A percentile compares a stretch with the other conserved stretches of the same genome.
Evolutionary conservation across 1,140 invertebrate genomes (phyloP).

Genomic region (Cyclargus thomasi): DNA sequence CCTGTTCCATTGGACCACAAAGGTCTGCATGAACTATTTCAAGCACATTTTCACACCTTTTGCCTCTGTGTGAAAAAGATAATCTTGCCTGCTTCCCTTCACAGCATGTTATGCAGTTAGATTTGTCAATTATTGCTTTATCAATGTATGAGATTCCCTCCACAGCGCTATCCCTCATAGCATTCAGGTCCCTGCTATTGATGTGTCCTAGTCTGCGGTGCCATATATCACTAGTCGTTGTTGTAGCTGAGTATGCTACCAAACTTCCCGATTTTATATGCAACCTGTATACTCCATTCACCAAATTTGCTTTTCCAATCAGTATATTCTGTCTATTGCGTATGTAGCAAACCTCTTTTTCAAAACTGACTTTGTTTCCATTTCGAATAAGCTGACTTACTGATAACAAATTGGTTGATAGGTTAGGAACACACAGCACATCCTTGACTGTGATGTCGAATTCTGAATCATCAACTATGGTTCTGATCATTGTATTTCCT

Average conservation of each 20-base stretch:
- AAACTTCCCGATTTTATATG: conserved; percentile 10
- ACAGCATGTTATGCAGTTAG: conserved; percentile 25
- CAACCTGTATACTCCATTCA: conserved; percentile 22
- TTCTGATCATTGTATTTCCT: conserved; percentile 34
- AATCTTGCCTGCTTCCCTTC: conserved; percentile 35
- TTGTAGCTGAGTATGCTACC: conserved; percentile 13
- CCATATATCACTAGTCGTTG: conserved; percentile 13
- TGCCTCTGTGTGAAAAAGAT: conserved; percentile 28
- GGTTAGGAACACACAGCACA: conserved; percentile 32
- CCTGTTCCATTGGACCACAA: conserved; percentile 38
- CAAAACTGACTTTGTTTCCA: conserved; percentile 27
- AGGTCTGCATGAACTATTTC: conserved; percentile 23
- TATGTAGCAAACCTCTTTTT: conserved; percentile 21
- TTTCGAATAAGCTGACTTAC: conserved; percentile 34
- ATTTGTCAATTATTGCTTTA: conserved; percentile 28
- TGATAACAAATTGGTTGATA: conserved; percentile 36
- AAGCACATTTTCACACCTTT: conserved; percentile 25
- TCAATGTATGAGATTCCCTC: conserved; percentile 28
- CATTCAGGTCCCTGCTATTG: conserved; percentile 28
- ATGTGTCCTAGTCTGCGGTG: conserved; percentile 34
- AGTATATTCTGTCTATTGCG: conserved; percentile 20
- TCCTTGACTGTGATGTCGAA: conserved; percentile 28
- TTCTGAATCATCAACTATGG: conserved; percentile 25
- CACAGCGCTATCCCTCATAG: conserved; percentile 30
- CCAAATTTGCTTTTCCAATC: conserved; percentile 21